phyloP scores from a whole-genome alignment of 1,140 invertebrate genomes.

The Zaprionus ghesquierei region DNA sequence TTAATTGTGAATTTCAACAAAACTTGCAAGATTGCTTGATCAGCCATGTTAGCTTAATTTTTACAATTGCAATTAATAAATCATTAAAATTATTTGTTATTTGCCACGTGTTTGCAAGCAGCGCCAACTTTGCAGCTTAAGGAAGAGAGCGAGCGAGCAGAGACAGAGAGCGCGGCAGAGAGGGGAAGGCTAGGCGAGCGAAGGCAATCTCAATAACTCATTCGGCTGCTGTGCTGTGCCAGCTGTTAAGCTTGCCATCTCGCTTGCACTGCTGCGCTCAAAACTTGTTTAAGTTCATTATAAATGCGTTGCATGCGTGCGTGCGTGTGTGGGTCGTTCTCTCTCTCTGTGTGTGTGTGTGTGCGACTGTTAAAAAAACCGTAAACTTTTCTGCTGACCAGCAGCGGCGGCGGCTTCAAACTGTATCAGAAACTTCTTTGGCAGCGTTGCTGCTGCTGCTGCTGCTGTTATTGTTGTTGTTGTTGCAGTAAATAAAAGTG shows the following conservation, averaged over 20 bases:
- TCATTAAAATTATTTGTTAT: not conserved
- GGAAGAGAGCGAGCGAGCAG: too few species aligned
- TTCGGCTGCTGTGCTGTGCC: not conserved
- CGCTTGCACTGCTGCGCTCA: not conserved
- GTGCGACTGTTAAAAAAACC: slow-evolving; percentile 10
- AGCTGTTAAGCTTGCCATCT: slow-evolving; percentile 11
- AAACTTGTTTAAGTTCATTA: slow-evolving; percentile 30
- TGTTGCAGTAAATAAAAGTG: slow-evolving; percentile 31
- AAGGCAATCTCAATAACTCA: not conserved
- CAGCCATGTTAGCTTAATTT: too few species aligned
- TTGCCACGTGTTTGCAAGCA: not conserved
- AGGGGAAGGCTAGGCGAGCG: not conserved
- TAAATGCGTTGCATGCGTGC: slow-evolving; percentile 17
- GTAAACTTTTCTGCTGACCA: slow-evolving; percentile 33
- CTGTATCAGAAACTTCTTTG: slow-evolving; percentile 23
- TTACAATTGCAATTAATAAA: not conserved
- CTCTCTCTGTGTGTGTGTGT: slow-evolving; percentile 3
- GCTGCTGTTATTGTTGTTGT: slow-evolving; percentile 13
- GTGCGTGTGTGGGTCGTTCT: not conserved
- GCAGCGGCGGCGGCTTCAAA: slow-evolving; percentile 15
- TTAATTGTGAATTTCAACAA: too few species aligned
- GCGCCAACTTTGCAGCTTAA: not conserved
- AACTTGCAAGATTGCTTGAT: too few species aligned
- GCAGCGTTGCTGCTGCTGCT: too few species aligned
- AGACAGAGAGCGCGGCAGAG: not conserved